These are phyloP conservation scores for Siderastrea radians DNA, from an alignment of 92 coral and sea anemone genomes.

Conservation along the genomic window DNA sequence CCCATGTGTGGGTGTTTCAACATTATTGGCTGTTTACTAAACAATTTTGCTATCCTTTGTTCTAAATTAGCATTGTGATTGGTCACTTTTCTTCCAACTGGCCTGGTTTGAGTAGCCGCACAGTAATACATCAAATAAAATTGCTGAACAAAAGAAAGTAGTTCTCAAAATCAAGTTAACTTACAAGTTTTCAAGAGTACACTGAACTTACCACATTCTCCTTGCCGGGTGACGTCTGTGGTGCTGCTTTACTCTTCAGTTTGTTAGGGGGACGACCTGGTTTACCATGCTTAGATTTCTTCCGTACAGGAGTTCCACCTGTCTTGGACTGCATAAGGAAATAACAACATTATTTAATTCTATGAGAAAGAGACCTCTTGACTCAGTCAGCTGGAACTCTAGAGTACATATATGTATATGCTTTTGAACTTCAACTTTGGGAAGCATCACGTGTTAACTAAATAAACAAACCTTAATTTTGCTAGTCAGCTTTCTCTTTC, in stretches of 20 bases:
- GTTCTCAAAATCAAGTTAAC: background rate
- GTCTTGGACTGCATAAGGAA: slow-evolving; percentile 70
- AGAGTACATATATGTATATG: background rate
- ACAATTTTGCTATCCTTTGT: no score
- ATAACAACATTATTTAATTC: background rate
- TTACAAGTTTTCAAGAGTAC: background rate
- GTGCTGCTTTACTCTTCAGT: slow-evolving; percentile 80
- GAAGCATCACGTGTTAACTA: background rate
- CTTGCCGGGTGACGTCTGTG: slow-evolving; percentile 90
- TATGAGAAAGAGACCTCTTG: background rate
- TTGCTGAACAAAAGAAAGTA: background rate
- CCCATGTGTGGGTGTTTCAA: no score
- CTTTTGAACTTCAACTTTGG: background rate
- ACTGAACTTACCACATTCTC: slow-evolving; percentile 84
- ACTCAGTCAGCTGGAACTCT: no score
- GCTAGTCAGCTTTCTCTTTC: slow-evolving; percentile 89
- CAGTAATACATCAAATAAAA: no score
- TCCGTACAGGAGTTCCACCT: slow-evolving; percentile 88
- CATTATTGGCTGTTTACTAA: no score
- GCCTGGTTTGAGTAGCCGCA: no score
- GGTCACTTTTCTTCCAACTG: no score
- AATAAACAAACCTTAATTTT: slow-evolving; percentile 78
- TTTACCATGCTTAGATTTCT: slow-evolving; percentile 87
- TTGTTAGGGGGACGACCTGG: slow-evolving; percentile 93
- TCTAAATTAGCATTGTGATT: no score